Base-by-base conservation (phyloP, 1,140 invertebrate genomes). In the Cydia splendana region DNA sequence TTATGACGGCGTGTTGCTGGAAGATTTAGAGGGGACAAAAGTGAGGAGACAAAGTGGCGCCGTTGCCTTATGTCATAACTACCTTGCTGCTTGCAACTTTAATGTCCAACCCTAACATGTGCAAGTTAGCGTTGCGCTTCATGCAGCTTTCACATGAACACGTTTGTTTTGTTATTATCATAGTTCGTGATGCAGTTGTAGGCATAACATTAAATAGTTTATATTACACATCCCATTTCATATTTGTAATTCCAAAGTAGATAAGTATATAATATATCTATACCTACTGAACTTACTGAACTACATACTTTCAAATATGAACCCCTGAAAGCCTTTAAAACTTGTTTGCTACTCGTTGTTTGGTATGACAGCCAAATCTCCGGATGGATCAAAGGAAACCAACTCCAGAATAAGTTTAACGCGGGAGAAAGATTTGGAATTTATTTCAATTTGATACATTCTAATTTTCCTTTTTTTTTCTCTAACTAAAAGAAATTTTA, bases 1-100 rank as follows among this genome's bases (percentile, higher is more conserved):
- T 91, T 93, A 92, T 92, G 91, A 92, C 91, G 90, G 88, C 87
- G 89, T 88, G 90, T 87, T 91, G 85, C 91, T 88, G 84, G 81
- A 87, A 91, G 90, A 91, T 93, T 91, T 93, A 93, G 88, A 89
- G 89, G 91, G 91, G 89, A 85, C 85, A 85, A 81, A 87, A 90
- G 89, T 90, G 85, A 86, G 90, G 84, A 90, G 91, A 92, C 90
- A 83, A 75, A 12, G 76, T 78, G 91, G 91, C 91, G 91, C 91
- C 91, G 80, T 62, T 82, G 84, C 79, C 82, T 82, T 87, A 87
- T 87, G 85, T 88, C 84, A 87, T 85, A 89, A 87, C 80, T 82
- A 78, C 79, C 80, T 71, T 38, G 78, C 79, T 79, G 76, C 76
- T 73, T 78, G 71, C 48, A 79, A 82, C 69, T 77, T 71, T 71